Conservation (phyloP, 2,797 vertebrate species). For the Sparus aurata region DNA sequence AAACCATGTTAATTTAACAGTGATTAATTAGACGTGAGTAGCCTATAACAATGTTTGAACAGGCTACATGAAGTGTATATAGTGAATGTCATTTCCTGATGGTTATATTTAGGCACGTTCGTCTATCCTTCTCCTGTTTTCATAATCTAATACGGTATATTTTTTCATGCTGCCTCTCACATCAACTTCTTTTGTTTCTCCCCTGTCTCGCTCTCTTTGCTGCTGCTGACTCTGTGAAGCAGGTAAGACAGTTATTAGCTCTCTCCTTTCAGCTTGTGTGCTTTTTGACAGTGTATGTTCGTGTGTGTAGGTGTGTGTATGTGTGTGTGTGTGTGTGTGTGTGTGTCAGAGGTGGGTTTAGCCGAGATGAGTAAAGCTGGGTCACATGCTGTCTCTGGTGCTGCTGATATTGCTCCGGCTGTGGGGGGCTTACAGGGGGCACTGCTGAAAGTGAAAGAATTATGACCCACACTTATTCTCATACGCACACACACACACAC, state of each 20-base stretch:
- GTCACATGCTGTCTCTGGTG: slow-evolving; percentile 77
- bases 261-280: slow-evolving; percentile 39
- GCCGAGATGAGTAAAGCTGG: slow-evolving; percentile 79
- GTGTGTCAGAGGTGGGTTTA: slow-evolving; percentile 69
- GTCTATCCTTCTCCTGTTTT: slow-evolving; percentile 30
- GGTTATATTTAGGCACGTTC: slow-evolving; percentile 4
- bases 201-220: slow-evolving; percentile 49
- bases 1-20: slow-evolving; percentile 45
- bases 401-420: slow-evolving; percentile 79
- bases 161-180: slow-evolving; percentile 48
- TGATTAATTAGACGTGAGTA: slow-evolving; percentile 29
- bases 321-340: slow-evolving; percentile 27
- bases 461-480: slow-evolving; percentile 51
- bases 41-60: slow-evolving; percentile 1
- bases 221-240: slow-evolving; percentile 71
- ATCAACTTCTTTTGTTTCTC: slow-evolving; percentile 67
- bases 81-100: slow-evolving; percentile 38
- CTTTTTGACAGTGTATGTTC: slow-evolving; percentile 19
- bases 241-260: slow-evolving; percentile 81
- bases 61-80: neutral
- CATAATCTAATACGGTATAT: slow-evolving; percentile 17
- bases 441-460: slow-evolving; percentile 69
- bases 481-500: slow-evolving; percentile 16
- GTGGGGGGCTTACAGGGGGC: slow-evolving; percentile 56
- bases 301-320: slow-evolving; percentile 22